Base-by-base conservation (phyloP, 2,888 invertebrate genomes). In the Hydroisotoma schaefferi region DNA sequence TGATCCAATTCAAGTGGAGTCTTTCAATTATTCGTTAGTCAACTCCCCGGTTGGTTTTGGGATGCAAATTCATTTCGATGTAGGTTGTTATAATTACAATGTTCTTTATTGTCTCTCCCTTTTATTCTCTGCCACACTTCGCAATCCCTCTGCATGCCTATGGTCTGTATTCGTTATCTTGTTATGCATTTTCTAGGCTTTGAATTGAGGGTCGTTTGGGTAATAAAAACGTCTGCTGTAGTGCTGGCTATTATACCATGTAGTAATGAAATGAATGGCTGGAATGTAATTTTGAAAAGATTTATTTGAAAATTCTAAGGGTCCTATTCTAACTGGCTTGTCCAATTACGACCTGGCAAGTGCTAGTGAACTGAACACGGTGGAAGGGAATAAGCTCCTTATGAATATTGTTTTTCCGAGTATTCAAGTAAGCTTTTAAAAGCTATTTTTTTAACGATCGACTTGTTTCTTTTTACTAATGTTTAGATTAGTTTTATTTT, bases 11-110 rank as follows among this genome's bases (percentile, higher is more conserved):
- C 55, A 54, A 53, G 51, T 65, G 47, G 57, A 53, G 22, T 44
- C 52, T 3, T 65, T 65, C 27, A 65, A 65, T 38, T 65, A 65
- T 26, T 65, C 65, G 0, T 40, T 65, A 20, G 47, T 60, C 2
- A 65, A 65, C 28, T 48, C 38, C 4, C 57, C 65, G 1, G 62
- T 65, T 22, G 65, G 65, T 6, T 65, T 65, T 26, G 47, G 53
- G 37, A 65, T 65, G 60, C 60, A 65, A 54, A 65, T 65, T 18
- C 29, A 40, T 2, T 65, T 65, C 25, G 59, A 63, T 18, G 61
- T 61, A 51, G 20, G 47, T 33, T 33, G 22, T 5, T 8, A 18
- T 23, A 6, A 25, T 43, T 5, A 4, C 2, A 51, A 51, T 29
- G 2, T 10, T 29, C n/a, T 29, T 51, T 20, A 29, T 28, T n/a